Percentiles rank a stretch among this genome's conserved stretches.
Evolutionary conservation across 2,888 invertebrate genomes (phyloP).

Genomic region (Smittia aterrima): DNA sequence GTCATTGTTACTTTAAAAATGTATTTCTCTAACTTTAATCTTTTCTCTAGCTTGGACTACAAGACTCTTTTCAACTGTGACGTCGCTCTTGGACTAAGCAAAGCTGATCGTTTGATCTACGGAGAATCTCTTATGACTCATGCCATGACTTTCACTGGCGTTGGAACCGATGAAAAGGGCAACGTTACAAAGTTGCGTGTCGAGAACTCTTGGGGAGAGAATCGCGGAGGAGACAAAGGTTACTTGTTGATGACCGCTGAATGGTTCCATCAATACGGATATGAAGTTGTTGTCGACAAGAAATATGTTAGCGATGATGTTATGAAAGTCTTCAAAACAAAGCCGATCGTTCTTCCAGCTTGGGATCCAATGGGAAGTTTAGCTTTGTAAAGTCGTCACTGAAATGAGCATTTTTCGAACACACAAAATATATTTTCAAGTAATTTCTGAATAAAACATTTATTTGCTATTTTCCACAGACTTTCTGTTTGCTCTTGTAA

Average conservation of each 20-base stretch:
- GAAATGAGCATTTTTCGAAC: no score
- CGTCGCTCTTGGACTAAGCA: constrained; percentile 62
- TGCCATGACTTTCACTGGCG: constrained; percentile 88
- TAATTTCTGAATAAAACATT: constrained; percentile 3
- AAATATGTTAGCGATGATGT: constrained; percentile 51
- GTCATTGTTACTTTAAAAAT: constrained; percentile 46
- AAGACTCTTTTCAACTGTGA: constrained; percentile 69
- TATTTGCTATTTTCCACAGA: background rate
- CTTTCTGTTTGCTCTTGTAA: constrained; percentile 24
- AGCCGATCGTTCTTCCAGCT: constrained; percentile 77
- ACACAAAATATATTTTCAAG: no score
- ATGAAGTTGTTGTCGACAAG: background rate
- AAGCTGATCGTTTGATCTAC: constrained; percentile 79
- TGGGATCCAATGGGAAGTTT: constrained; percentile 83
- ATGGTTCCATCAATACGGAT: constrained; percentile 83
- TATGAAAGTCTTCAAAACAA: constrained; percentile 71
- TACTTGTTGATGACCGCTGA: constrained; percentile 70
- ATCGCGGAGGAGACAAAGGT: constrained; percentile 57
- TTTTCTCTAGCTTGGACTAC: constrained; percentile 59
- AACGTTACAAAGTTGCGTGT: constrained; percentile 69
- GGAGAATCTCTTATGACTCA: constrained; percentile 90
- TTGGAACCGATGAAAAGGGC: constrained; percentile 47
- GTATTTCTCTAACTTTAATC: no score
- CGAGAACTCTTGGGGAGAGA: constrained; percentile 87
- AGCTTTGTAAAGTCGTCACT: no score